A percentile compares a stretch with the other conserved stretches of the same genome.
Conservation (phyloP, 2,113 vertebrate species). For the Phalacrocorax aristotelis region DNA sequence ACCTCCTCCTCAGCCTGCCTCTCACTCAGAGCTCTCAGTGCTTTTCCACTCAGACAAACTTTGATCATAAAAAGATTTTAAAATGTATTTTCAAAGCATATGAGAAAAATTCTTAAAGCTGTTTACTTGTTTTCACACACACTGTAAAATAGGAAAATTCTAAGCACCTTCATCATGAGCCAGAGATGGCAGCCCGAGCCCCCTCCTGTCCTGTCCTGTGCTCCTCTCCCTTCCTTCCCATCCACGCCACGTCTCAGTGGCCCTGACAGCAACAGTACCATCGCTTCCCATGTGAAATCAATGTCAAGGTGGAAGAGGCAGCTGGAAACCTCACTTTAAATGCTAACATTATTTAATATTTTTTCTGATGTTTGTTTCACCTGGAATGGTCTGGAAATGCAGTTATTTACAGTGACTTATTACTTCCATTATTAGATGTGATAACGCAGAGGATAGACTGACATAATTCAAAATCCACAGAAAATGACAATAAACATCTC, state of each 20-base stretch:
- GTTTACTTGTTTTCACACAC: background rate
- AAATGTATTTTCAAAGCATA: background rate
- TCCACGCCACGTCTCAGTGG: background rate
- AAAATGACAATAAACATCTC: background rate
- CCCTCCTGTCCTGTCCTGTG: background rate
- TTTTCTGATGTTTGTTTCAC: background rate
- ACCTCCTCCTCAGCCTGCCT: background rate
- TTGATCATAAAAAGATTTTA: background rate
- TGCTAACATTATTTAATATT: background rate
- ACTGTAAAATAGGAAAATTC: background rate
- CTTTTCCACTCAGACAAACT: background rate
- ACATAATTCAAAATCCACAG: constrained; percentile 42
- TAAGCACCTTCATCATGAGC: background rate
- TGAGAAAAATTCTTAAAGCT: background rate
- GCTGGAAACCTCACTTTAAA: background rate
- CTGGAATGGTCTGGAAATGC: background rate
- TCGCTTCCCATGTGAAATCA: background rate
- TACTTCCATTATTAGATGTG: constrained; percentile 9
- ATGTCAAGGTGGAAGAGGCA: background rate
- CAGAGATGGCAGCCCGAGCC: background rate
- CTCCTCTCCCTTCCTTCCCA: background rate
- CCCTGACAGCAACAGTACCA: background rate
- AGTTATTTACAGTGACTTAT: constrained; percentile 17
- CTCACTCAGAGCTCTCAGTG: background rate
- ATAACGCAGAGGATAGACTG: constrained; percentile 18